Base-by-base conservation (phyloP, 2,888 invertebrate species). In the Eupeodes latifasciatus region DNA sequence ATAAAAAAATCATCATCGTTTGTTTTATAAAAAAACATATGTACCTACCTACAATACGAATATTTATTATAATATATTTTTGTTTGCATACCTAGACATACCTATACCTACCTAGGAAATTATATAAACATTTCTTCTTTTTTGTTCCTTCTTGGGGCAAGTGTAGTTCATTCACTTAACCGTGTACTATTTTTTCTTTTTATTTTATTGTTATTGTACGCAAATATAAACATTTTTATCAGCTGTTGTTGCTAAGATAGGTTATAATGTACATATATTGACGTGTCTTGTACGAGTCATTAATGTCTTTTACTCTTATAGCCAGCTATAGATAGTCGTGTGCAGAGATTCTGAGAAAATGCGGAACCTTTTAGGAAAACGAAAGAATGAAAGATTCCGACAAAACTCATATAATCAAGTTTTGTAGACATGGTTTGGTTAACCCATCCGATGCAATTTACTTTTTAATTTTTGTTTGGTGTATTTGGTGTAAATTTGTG, bases 191-290 rank as follows among this genome's bases (percentile, higher is more conserved):
- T 44, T 69, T 71, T 27, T 12, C 1, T 69, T 69, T 55, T 87
- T 75, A 7, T 40, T 40, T 40, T 40, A 40, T 40, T 40, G 9
- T 40, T 87, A 84, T 88, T 84, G 81, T 85, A 85, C 77, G 78
- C 88, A 88, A 88, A 88, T 81, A 88, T 75, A 75, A 85, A 85
- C 88, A 78, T 59, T 78, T 81, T 88, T 88, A 88, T 88, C 88
- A 85, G 85, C 81, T 88, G 85, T 88, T 88, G 85, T 88, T 71
- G 44, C 4, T 40, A 9, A 9, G 5, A 40, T 40, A 40, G 40
- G 5, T 5, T 40, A 40, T 5, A 40, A 9, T 40, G 40, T 40
- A 40, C 40, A 81, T 81, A 49, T 84, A 85, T 88, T 85, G 85
- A 85, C 88, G 88, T 85, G 71, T 19, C 14, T 69, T 40, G 14